A percentile compares a stretch with the other conserved stretches of the same genome.
phyloP scores from a whole-genome alignment of 2,797 vertebrate genomes.

The Oophaga sylvatica region DNA sequence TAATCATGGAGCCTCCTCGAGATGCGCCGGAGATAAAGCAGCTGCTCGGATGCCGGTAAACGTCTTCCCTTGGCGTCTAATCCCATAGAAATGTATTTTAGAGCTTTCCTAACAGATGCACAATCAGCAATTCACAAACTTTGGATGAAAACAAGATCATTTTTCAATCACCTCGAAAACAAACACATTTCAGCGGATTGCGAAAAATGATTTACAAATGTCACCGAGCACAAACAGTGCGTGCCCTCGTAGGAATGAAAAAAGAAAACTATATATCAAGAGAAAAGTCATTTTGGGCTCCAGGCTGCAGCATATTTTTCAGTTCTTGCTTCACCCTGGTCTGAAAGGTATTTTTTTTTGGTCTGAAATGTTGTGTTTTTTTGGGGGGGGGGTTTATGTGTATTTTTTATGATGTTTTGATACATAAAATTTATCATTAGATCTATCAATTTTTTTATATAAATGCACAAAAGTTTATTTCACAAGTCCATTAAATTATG shows the following conservation, averaged over 20 bases:
- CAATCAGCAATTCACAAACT: not conserved
- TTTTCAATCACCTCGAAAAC: constrained; percentile 12
- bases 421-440: no score
- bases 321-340: no score
- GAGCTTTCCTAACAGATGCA: constrained; percentile 9
- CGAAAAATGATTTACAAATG: constrained; percentile 17
- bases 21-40: not conserved
- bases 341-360: no score
- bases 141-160: constrained; percentile 34
- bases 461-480: no score
- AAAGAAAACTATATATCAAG: no score
- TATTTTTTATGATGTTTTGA: no score
- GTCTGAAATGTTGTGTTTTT: no score
- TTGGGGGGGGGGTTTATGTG: no score
- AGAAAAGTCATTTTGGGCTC: no score
- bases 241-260: not conserved
- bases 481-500: no score
- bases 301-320: no score
- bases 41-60: not conserved
- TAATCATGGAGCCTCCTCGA: not conserved
- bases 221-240: not conserved
- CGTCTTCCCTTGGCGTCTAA: constrained; percentile 1
- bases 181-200: not conserved
- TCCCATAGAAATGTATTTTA: constrained; percentile 23
- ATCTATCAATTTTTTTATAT: no score